Evolutionary conservation across 2,113 vertebrate genomes (phyloP).

Genomic region (Charina bottae): DNA sequence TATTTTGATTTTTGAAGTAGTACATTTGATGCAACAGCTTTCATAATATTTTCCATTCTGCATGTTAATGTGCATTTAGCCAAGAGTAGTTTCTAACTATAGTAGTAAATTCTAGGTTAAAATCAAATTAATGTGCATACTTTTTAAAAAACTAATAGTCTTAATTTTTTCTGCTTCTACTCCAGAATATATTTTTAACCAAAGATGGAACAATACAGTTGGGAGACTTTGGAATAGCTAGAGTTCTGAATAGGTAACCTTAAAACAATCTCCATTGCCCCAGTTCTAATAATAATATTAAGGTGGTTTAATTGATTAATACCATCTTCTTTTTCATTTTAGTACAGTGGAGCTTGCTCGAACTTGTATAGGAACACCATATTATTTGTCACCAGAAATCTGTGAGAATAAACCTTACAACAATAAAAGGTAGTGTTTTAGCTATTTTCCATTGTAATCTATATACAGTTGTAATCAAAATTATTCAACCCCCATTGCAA

Average conservation of each 20-base stretch:
- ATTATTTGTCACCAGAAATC: constrained; percentile 97
- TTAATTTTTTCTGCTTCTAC: constrained; percentile 31
- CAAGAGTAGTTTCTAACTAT: not conserved
- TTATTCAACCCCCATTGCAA: too few species aligned
- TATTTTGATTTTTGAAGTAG: not conserved
- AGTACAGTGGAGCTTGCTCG: constrained; percentile 95
- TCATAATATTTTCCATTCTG: not conserved
- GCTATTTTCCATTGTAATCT: not conserved
- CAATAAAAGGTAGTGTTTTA: constrained; percentile 91
- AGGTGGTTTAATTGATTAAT: constrained; percentile 6
- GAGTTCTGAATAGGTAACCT: constrained; percentile 93
- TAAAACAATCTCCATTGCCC: not conserved
- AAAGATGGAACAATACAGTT: constrained; percentile 95
- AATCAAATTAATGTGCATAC: not conserved
- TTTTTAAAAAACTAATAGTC: constrained; percentile 25
- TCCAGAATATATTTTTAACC: constrained; percentile 96
- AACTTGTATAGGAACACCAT: constrained; percentile 97
- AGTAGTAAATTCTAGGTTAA: not conserved
- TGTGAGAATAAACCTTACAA: constrained; percentile 99
- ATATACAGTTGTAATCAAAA: too few species aligned
- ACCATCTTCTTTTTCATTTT: constrained; percentile 50
- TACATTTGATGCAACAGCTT: not conserved
- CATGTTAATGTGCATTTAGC: not conserved
- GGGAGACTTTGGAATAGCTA: constrained; percentile 97
- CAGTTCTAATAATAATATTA: constrained; percentile 21